A percentile compares a stretch with the other conserved stretches of the same genome.
These are phyloP conservation scores for Osedax fenrisi DNA, from an alignment of 2,888 invertebrate species.

Conservation along the genomic window DNA sequence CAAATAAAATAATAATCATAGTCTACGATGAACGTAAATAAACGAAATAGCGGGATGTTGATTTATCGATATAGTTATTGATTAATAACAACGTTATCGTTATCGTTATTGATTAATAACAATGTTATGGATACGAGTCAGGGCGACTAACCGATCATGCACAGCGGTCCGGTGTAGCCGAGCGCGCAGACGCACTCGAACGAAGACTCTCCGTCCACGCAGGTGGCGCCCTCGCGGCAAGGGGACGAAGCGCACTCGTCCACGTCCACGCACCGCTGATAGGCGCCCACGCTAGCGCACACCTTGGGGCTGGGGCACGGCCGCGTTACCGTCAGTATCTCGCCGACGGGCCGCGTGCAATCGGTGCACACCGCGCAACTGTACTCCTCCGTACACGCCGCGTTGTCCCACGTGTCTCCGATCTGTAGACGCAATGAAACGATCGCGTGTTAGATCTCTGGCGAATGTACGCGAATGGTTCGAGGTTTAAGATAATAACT, in stretches of 20 bases:
- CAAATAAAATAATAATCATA: no score
- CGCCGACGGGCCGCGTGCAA: slow-evolving; percentile 18
- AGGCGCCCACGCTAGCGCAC: not conserved
- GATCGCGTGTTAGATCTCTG: no score
- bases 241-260: not conserved
- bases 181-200: not conserved
- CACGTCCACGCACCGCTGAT: not conserved
- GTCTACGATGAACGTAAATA: no score
- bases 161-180: not conserved
- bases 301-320: not conserved
- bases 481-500: no score
- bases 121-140: no score
- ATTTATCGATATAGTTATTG: no score
- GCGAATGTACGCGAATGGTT: no score
- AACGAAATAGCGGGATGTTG: no score
- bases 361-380: not conserved
- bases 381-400: not conserved
- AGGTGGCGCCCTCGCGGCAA: not conserved
- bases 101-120: no score
- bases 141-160: not conserved
- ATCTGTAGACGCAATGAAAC: not conserved
- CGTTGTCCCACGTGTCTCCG: slow-evolving; percentile 5
- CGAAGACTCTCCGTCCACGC: not conserved
- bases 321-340: not conserved
- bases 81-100: no score